Conservation (phyloP, 2,888 invertebrate genomes). For the Stomorhina lunata region DNA sequence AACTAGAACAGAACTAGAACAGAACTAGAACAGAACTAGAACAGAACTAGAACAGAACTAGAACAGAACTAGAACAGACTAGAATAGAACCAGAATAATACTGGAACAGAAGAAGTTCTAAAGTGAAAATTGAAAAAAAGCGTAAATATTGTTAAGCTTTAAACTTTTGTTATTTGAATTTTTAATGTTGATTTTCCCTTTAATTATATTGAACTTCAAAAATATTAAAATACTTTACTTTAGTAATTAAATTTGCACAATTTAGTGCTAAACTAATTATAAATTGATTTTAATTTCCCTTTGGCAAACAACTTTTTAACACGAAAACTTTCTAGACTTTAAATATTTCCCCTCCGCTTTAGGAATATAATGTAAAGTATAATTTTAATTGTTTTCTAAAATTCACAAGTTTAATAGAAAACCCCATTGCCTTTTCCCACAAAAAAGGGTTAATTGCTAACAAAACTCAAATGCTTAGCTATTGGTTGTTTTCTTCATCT, state of each 20-base stretch:
- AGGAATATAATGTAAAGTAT: neutral
- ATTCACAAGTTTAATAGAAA: neutral
- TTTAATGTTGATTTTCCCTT: neutral
- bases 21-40: too few relatives aligned
- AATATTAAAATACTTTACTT: neutral
- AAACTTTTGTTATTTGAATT: neutral
- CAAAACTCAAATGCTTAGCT: constrained; percentile 12
- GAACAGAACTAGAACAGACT: too few relatives aligned
- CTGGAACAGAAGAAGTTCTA: too few relatives aligned
- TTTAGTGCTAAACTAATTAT: constrained; percentile 6
- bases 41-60: too few relatives aligned
- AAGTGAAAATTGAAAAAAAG: too few relatives aligned
- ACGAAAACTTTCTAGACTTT: constrained; percentile 50
- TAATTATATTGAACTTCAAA: neutral
- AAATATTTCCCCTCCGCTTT: neutral
- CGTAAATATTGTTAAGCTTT: too few relatives aligned
- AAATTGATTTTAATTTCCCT: constrained; percentile 52
- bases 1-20: too few relatives aligned
- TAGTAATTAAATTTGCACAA: neutral
- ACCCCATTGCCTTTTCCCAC: fast-evolving
- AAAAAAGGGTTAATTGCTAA: constrained; percentile 5
- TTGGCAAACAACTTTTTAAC: constrained; percentile 25
- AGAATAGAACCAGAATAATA: too few relatives aligned
- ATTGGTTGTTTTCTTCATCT: constrained; percentile 10
- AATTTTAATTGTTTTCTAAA: constrained; percentile 24